Conservation (phyloP, 2,888 invertebrate genomes). For the Metallyticus violacea region DNA sequence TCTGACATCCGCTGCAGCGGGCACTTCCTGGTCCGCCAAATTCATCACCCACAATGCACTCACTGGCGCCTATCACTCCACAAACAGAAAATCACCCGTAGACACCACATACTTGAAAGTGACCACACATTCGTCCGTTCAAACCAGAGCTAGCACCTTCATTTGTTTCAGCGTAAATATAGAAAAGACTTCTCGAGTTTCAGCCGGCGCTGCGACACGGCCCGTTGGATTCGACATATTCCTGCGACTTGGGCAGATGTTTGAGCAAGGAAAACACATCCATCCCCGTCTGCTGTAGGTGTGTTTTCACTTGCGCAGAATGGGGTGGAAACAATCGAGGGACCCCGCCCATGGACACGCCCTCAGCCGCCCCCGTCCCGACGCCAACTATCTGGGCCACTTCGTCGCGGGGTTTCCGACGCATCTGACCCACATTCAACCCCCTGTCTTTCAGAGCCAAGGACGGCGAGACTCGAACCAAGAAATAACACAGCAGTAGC, state of each 20-base stretch:
- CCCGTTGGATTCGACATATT: background rate
- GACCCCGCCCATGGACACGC: background rate
- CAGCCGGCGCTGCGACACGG: no score
- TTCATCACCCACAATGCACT: conserved; percentile 5
- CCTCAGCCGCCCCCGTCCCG: no score
- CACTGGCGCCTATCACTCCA: no score
- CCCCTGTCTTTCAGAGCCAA: no score
- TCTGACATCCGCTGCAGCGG: conserved; percentile 18
- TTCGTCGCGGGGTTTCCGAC: background rate
- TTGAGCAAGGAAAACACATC: no score
- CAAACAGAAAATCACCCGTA: no score
- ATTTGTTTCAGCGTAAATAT: background rate
- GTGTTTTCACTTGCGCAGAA: background rate
- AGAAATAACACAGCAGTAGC: no score
- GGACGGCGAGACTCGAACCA: background rate
- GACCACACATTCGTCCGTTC: background rate
- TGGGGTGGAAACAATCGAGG: background rate
- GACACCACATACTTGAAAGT: no score
- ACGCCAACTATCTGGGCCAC: background rate
- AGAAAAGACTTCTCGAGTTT: background rate
- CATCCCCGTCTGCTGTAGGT: no score
- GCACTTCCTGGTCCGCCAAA: conserved; percentile 21
- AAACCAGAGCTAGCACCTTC: no score
- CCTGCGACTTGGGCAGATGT: no score
- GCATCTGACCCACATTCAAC: background rate